Evolutionary conservation across 2,113 vertebrate species (phyloP).

Genomic region (Tupaia chinensis): DNA sequence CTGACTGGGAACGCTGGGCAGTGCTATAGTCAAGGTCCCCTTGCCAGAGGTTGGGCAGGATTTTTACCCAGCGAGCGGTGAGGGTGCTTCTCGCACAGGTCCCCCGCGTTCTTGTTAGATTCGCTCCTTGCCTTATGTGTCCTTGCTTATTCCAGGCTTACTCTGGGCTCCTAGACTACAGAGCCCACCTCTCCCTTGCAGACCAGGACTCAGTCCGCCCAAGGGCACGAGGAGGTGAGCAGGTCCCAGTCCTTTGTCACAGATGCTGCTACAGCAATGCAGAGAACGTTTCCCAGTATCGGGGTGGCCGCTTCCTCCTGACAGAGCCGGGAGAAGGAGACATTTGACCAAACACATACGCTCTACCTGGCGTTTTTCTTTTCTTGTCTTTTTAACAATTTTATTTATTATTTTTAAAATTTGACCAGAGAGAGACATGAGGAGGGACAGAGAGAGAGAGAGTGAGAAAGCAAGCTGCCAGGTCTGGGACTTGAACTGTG

Average conservation of each 20-base stretch:
- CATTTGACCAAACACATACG: neutral
- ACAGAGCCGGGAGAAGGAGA: neutral
- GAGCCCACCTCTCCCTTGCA: neutral
- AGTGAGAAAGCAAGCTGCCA: too few species aligned
- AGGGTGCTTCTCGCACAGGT: neutral
- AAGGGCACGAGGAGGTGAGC: neutral
- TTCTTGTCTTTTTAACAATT: too few species aligned
- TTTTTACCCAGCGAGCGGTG: neutral
- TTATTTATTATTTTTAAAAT: too few species aligned
- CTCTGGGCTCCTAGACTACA: neutral
- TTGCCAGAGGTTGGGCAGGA: neutral
- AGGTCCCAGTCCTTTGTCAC: neutral
- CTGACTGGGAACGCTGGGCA: neutral
- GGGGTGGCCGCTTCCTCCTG: neutral
- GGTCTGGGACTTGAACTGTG: too few species aligned
- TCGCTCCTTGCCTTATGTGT: neutral
- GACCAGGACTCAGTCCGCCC: neutral
- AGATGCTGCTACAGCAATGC: neutral
- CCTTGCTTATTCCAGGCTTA: neutral
- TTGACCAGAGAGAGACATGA: too few species aligned
- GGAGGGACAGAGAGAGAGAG: too few species aligned
- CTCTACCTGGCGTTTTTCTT: neutral
- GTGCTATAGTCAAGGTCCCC: neutral
- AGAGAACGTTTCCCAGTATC: neutral
- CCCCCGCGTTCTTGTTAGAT: neutral